phyloP scores from a whole-genome alignment of 1,140 invertebrate genomes.

The Popillia japonica region DNA sequence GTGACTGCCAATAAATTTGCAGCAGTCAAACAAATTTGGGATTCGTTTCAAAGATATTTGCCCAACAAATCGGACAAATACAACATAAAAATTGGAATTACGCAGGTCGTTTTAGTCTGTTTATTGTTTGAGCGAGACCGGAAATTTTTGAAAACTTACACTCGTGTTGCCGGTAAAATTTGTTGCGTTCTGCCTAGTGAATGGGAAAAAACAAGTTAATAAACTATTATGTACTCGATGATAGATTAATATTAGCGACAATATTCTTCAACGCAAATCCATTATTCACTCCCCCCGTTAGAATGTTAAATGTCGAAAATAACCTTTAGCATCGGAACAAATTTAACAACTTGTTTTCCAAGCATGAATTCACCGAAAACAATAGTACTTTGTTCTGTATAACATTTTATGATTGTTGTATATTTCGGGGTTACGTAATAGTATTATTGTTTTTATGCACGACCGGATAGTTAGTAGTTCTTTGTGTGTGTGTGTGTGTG shows the following conservation, averaged over 20 bases:
- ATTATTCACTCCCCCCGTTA: not conserved
- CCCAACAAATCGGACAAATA: too few relatives aligned
- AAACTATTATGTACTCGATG: not conserved
- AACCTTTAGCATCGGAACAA: too few relatives aligned
- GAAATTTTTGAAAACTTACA: too few relatives aligned
- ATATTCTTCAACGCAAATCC: not conserved
- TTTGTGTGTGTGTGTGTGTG: too few relatives aligned
- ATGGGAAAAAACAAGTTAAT: not conserved
- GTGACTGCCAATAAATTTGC: too few relatives aligned
- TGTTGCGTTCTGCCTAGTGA: not conserved
- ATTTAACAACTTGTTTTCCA: not conserved
- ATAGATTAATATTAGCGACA: not conserved
- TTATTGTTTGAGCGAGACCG: too few relatives aligned
- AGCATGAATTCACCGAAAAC: not conserved
- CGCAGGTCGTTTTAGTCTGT: too few relatives aligned
- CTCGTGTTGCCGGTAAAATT: not conserved
- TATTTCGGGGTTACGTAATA: not conserved
- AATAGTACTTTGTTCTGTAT: not conserved
- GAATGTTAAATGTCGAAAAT: too few relatives aligned
- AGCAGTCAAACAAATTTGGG: too few relatives aligned
- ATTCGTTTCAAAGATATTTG: too few relatives aligned
- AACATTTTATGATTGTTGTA: not conserved
- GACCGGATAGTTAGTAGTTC: not conserved
- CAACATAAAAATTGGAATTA: too few relatives aligned
- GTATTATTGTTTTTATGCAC: conserved; percentile 6